Percentiles rank a stretch among this genome's conserved stretches.
phyloP scores from a whole-genome alignment of 1,140 invertebrate genomes.

The Aphelenchoides fujianensis region DNA sequence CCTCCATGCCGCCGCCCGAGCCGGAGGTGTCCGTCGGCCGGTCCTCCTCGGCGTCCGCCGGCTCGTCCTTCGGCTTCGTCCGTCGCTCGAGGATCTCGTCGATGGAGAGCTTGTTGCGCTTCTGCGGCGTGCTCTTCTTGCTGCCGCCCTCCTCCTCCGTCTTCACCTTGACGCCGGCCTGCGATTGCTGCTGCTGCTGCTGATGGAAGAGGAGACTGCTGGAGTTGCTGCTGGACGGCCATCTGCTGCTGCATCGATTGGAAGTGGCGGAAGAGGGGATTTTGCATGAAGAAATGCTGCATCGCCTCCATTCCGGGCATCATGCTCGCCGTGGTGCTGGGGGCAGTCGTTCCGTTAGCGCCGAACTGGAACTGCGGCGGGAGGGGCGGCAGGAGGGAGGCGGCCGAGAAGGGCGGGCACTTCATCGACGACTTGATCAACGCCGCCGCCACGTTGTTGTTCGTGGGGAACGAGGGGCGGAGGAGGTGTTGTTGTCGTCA shows the following conservation, averaged over 20 bases:
- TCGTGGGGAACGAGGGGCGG: background rate
- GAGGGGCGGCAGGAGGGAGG: conserved; percentile 11
- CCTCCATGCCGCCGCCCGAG: conserved; percentile 1
- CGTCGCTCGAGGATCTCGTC: conserved; percentile 35
- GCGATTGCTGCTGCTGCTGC: conserved; percentile 15
- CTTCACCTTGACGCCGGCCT: conserved; percentile 9
- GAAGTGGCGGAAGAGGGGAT: conserved; percentile 16
- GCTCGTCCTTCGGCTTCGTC: conserved; percentile 9
- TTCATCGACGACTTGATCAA: conserved; percentile 3
- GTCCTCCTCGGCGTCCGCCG: conserved; percentile 26
- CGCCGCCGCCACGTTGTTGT: background rate
- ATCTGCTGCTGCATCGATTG: conserved; percentile 19
- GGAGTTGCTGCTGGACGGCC: conserved; percentile 18
- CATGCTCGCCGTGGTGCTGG: background rate
- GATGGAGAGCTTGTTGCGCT: conserved; percentile 34
- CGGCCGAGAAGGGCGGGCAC: background rate
- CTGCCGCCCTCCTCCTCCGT: conserved; percentile 3
- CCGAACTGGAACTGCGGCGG: conserved; percentile 19
- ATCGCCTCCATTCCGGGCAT: conserved; percentile 7
- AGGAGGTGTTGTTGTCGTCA: conserved; percentile 19
- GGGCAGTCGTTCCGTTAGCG: background rate
- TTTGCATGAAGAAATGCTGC: conserved; percentile 20
- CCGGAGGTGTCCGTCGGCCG: conserved; percentile 36
- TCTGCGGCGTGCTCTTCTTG: conserved; percentile 17
- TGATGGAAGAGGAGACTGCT: conserved; percentile 21